Evolutionary conservation across 2,888 invertebrate species (phyloP), one percentile per base, ranked within the genome.

Genomic region (Sinodicranocentrus sp.): DNA sequence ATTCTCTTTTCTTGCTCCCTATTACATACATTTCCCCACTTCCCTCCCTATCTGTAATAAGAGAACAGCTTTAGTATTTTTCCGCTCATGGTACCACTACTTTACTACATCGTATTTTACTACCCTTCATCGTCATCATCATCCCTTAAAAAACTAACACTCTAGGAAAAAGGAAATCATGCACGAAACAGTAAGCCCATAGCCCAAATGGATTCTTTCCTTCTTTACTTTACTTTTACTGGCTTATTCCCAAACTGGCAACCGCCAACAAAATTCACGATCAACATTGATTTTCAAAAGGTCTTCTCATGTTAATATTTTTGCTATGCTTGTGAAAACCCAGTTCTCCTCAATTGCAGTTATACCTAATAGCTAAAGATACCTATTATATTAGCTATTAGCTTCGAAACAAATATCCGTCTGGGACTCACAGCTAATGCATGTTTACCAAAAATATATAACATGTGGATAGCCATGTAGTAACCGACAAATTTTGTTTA

Each of bases 261-360:
- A 59, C 43, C 77, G 77, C 77, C 68, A 77, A 77, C 77, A 68
- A 77, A 77, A 76, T 67, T 39, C 23, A 57, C 63, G 76, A 67
- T 67, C 76, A 67, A 65, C 76, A 76, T 76, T 75, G 75, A 75
- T 75, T 76, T 76, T 48, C 19, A 2, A 57, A n/a, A 17, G 48
- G 10, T 33, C 33, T 33, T 33, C 10, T 48, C n/a, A 48, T 48
- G 48, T 5, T 48, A 48, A 6, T 33, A 33, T 33, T 6, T 33
- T 3, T 33, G 10, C 10, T 33, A 33, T 33, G 10, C 10, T 3
- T 33, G 3, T 33, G 33, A 33, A 6, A 33, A 33, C 33, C 3
- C 33, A 33, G 33, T n/a, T n/a, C n/a, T n/a, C n/a, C n/a, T n/a
- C n/a, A n/a, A n/a, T n/a, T n/a, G n/a, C n/a, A 33, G 33, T 33